Evolutionary conservation across 2,797 vertebrate species (phyloP).

Genomic region (Hyperoplus immaculatus): DNA sequence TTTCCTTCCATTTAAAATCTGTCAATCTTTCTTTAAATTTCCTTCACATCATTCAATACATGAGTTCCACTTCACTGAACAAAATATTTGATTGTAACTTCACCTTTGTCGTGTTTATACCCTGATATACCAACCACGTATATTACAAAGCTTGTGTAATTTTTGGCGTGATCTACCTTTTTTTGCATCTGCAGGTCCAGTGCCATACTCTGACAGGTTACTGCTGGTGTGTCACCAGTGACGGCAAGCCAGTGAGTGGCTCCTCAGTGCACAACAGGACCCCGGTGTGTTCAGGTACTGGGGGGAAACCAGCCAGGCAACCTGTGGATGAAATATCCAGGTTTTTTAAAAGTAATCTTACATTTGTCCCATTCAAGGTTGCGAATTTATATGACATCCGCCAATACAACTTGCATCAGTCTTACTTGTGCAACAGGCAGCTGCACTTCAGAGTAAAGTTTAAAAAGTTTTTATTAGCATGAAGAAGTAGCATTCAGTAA

Average conservation of each 20-base stretch:
- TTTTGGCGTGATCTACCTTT: conserved; percentile 11
- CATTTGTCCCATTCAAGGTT: not conserved
- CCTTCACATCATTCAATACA: not conserved
- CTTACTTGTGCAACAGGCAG: conserved; percentile 15
- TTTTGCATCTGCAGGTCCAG: conserved; percentile 89
- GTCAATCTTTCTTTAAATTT: not conserved
- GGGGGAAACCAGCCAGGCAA: conserved; percentile 10
- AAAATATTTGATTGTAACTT: not conserved
- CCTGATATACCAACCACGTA: not conserved
- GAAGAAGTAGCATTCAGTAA: conserved; percentile 17
- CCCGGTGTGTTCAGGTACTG: conserved; percentile 99
- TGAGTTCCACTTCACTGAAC: not conserved
- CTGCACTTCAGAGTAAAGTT: conserved; percentile 13
- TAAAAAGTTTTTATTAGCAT: conserved; percentile 6
- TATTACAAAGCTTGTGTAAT: not conserved
- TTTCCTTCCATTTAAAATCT: not conserved
- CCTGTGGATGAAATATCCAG: conserved; percentile 31
- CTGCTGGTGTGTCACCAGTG: conserved; percentile 98
- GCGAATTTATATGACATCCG: not conserved
- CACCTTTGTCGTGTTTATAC: conserved; percentile 10
- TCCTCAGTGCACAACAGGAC: conserved; percentile 99
- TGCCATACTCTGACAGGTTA: conserved; percentile 98
- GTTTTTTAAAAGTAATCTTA: not conserved
- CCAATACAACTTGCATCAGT: conserved; percentile 10
- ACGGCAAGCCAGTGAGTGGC: conserved; percentile 98